Evolutionary conservation across 2,888 invertebrate species (phyloP), one percentile per base, ranked within the genome.

Genomic region (Xiphydria camelus): DNA sequence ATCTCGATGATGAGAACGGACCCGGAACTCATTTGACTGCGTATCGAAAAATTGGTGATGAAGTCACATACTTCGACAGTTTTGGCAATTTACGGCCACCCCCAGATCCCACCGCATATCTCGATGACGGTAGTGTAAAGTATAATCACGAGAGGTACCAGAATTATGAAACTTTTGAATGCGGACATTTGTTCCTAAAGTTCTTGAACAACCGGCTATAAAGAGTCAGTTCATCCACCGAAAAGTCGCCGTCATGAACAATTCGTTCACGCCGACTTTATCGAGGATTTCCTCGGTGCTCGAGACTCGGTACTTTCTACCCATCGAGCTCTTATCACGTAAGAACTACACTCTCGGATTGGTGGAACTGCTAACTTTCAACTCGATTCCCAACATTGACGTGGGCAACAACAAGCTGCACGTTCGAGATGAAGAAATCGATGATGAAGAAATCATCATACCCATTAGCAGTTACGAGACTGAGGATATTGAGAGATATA

Each of bases 311-410:
- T 60, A 55, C 42, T 66, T 57, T 48, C 59, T 59, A 7, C 56
- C 61, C 1, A 59, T 66, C 34, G 59, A 62, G 26, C 47, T 67
- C 10, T 49, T 53, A 19, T 19, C 39, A n/a, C 33, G 41, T 18
- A 47, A 57, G 40, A 53, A 58, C 17, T 68, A 64, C 51, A 49
- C 44, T 34, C 55, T 69, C 12, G 67, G 64, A 4, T 51, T 68
- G 14, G 50, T 69, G 21, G 62, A 67, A 44, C 56, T 70, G 15
- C 43, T 62, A 31, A 62, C 65, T 9, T 69, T 61, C 38, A 61
- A 66, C 47, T 53, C 63, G 4, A 65, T 71, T 41, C 64, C 67
- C 2, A 73, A 72, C 52, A 56, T 73, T 1, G 65, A 71, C n/a
- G n/a, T n/a, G n/a, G n/a, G n/a, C n/a, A n/a, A n/a, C n/a, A n/a